A percentile compares a stretch with the other conserved stretches of the same genome.
Evolutionary conservation across 2,888 invertebrate genomes (phyloP).

Genomic region (Macropis europaea): DNA sequence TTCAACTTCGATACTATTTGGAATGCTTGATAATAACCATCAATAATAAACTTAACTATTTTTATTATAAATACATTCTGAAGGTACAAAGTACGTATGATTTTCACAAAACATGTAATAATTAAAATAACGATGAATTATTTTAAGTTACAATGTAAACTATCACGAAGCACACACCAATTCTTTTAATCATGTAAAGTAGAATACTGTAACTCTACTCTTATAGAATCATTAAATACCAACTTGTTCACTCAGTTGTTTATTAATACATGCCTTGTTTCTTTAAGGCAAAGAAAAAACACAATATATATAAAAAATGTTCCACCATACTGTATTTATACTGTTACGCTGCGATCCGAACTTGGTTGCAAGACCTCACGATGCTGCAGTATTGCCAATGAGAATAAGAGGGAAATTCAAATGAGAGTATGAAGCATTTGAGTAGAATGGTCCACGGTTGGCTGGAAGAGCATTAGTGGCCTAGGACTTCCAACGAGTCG

Average conservation of each 20-base stretch:
- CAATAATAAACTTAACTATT: conserved; percentile 16
- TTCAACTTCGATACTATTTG: background rate
- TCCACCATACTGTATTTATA: conserved; percentile 42
- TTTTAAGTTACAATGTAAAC: conserved; percentile 36
- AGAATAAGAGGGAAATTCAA: no score
- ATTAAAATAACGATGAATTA: conserved; percentile 43
- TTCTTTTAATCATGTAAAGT: background rate
- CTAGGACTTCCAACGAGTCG: no score
- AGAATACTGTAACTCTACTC: background rate
- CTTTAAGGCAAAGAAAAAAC: conserved; percentile 32
- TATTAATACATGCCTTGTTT: conserved; percentile 6
- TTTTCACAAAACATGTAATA: conserved; percentile 26
- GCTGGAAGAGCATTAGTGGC: no score
- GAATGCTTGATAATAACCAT: background rate
- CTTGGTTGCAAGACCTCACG: no score
- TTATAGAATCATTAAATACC: background rate
- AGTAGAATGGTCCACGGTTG: no score
- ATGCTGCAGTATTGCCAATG: no score
- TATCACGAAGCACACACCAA: conserved; percentile 2
- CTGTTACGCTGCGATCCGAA: no score
- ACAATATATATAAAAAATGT: conserved; percentile 24
- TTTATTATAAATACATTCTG: conserved; percentile 33
- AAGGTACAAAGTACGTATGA: conserved; percentile 14
- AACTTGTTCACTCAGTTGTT: background rate
- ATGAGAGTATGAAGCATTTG: no score